Percentiles rank a stretch among this genome's conserved stretches.
phyloP scores from a whole-genome alignment of 2,797 vertebrate species.

The Acipenser transmontanus region DNA sequence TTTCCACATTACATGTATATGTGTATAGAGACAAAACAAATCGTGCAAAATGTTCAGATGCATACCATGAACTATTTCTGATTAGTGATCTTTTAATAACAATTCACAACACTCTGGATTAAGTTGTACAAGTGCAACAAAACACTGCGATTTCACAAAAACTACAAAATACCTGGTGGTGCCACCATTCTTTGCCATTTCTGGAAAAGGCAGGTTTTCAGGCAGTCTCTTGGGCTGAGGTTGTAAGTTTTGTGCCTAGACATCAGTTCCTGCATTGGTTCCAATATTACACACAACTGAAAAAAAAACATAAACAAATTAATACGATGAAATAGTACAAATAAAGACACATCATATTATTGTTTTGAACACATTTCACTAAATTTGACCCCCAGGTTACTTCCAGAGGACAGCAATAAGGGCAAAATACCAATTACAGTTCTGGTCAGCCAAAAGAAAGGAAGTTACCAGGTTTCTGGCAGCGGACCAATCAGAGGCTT shows the following conservation, averaged over 20 bases:
- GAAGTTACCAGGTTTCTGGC: too few relatives aligned
- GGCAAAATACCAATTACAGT: too few relatives aligned
- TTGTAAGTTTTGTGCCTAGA: slow-evolving; percentile 99
- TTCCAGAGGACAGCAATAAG: too few relatives aligned
- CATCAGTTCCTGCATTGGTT: slow-evolving; percentile 99
- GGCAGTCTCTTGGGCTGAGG: slow-evolving; percentile 96
- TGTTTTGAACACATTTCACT: too few relatives aligned
- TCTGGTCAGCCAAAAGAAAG: too few relatives aligned
- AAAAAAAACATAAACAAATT: slow-evolving; percentile 23
- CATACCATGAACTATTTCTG: not conserved
- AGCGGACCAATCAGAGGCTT: too few relatives aligned
- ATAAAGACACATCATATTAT: too few relatives aligned
- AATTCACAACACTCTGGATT: too few relatives aligned
- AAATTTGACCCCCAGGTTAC: too few relatives aligned
- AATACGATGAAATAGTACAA: too few relatives aligned
- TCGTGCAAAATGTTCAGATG: not conserved
- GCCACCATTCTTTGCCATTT: slow-evolving; percentile 99
- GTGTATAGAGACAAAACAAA: too few relatives aligned
- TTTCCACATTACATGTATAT: not conserved
- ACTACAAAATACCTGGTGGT: slow-evolving; percentile 78
- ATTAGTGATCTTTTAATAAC: not conserved
- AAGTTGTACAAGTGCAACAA: slow-evolving; percentile 31
- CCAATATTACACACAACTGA: slow-evolving; percentile 98
- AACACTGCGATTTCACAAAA: not conserved
- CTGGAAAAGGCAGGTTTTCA: slow-evolving; percentile 98